Conservation (phyloP, 2,888 invertebrate genomes). For the Pedicia rivosa region DNA sequence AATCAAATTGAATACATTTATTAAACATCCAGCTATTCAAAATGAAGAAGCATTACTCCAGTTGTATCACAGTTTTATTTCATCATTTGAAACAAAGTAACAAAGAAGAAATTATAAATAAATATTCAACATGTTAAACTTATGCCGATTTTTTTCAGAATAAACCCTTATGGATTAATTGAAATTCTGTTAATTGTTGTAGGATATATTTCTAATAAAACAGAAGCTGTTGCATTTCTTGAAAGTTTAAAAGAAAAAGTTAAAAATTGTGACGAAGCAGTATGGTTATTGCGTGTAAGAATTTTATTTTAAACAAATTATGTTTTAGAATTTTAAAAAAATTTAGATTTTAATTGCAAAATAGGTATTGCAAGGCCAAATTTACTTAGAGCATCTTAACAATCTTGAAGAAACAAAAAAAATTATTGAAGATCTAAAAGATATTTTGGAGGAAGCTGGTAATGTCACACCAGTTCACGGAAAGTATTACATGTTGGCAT, state of each 20-base stretch:
- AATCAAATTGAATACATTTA: constrained; percentile 60
- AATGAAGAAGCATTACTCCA: constrained; percentile 62
- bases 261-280: constrained; percentile 69
- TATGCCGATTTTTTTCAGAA: constrained; percentile 40
- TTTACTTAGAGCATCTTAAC: constrained; percentile 59
- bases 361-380: constrained; percentile 68
- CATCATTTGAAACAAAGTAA: constrained; percentile 91
- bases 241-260: constrained; percentile 80
- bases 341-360: not conserved
- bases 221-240: constrained; percentile 73
- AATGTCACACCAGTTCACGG: constrained; percentile 90
- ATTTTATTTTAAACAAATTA: not conserved
- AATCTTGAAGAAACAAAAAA: constrained; percentile 66
- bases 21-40: constrained; percentile 61
- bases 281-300: constrained; percentile 60
- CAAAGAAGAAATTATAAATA: constrained; percentile 21
- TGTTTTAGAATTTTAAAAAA: not conserved
- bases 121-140: not conserved
- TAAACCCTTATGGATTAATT: constrained; percentile 82
- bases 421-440: constrained; percentile 75
- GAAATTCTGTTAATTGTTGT: constrained; percentile 70
- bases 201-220: constrained; percentile 61
- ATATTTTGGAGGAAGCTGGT: constrained; percentile 72
- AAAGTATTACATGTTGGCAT: constrained; percentile 82
- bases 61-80: constrained; percentile 81